phyloP scores from a whole-genome alignment of 1,140 invertebrate genomes.

The Asbolus verrucosus region DNA sequence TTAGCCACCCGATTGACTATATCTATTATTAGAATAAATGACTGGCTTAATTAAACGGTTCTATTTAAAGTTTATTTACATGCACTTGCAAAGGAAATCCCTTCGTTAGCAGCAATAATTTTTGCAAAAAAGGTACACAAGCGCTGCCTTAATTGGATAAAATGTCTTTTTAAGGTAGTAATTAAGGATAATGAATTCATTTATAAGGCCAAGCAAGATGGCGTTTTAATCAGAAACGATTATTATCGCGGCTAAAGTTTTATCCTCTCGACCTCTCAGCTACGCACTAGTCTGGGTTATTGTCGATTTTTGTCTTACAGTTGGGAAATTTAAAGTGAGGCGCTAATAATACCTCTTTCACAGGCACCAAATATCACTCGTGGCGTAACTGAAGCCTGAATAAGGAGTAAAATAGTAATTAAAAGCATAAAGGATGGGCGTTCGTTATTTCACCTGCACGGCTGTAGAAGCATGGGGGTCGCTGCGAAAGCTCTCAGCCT shows the following conservation, averaged over 20 bases:
- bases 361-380: conserved; percentile 1
- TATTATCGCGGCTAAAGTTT: neutral
- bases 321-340: neutral
- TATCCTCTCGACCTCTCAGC: neutral
- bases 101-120: conserved; percentile 31
- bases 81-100: conserved; percentile 6
- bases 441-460: conserved; percentile 41
- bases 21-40: neutral
- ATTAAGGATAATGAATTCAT: conserved; percentile 38
- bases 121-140: conserved; percentile 26
- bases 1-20: neutral
- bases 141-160: conserved; percentile 31
- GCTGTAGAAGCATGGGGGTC: conserved; percentile 9
- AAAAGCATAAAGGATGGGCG: conserved; percentile 36
- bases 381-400: conserved; percentile 20
- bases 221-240: conserved; percentile 30
- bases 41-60: conserved; percentile 20
- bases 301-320: neutral
- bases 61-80: conserved; percentile 20
- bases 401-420: conserved; percentile 40
- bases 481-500: conserved; percentile 39
- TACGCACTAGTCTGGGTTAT: neutral
- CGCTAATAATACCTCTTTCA: neutral
- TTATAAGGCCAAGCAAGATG: conserved; percentile 23
- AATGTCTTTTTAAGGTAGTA: conserved; percentile 34